These are phyloP conservation scores for Diprion similis DNA, from an alignment of 1,140 invertebrate genomes.

Conservation along the genomic window DNA sequence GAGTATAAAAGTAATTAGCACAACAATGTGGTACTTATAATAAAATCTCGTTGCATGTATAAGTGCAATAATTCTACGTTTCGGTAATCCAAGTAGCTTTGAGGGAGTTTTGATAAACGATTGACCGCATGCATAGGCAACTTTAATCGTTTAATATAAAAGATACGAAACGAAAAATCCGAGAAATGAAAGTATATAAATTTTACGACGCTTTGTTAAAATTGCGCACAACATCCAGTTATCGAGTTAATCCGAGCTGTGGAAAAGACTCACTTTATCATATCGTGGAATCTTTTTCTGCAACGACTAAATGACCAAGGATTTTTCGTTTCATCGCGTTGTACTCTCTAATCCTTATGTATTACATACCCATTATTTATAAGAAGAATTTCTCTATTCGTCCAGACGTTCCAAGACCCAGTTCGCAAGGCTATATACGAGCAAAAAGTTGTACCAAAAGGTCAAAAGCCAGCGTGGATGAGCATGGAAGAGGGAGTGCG, in stretches of 20 bases:
- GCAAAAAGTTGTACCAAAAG: conserved; percentile 66
- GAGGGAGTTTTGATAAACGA: not conserved
- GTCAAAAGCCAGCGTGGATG: conserved; percentile 61
- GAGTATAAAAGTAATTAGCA: not conserved
- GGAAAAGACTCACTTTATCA: too few species aligned
- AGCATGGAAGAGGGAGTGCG: conserved; percentile 66
- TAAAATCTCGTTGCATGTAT: not conserved
- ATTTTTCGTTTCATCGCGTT: too few species aligned
- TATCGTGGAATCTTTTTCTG: too few species aligned
- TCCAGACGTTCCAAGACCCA: conserved; percentile 67
- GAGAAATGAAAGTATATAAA: not conserved
- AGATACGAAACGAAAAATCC: not conserved
- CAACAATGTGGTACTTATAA: not conserved
- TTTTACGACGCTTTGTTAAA: too few species aligned
- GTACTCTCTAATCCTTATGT: too few species aligned
- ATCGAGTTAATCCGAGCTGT: too few species aligned
- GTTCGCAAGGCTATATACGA: conserved; percentile 66
- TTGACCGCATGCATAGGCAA: not conserved
- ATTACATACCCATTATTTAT: too few species aligned
- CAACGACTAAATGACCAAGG: too few species aligned
- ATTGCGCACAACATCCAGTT: too few species aligned
- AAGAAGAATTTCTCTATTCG: conserved; percentile 24
- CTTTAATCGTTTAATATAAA: too few species aligned
- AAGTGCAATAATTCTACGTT: not conserved
- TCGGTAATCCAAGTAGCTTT: not conserved